phyloP scores from a whole-genome alignment of 2,797 vertebrate species.

The Periparus ater region DNA sequence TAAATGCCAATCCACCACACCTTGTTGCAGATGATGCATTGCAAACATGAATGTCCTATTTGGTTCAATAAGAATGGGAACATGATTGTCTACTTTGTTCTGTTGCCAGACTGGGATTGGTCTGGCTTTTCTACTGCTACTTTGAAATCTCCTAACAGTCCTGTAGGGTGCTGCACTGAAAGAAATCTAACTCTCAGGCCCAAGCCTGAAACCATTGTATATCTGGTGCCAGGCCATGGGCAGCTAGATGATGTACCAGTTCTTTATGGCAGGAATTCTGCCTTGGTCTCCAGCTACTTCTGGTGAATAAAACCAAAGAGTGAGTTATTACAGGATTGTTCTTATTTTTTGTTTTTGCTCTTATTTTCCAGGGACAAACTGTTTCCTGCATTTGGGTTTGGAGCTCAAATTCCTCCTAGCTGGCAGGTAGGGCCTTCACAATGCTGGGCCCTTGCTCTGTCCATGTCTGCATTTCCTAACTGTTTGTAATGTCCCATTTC shows the following conservation, averaged over 20 bases:
- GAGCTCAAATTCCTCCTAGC: slow-evolving; percentile 90
- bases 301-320: neutral
- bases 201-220: neutral
- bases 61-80: neutral
- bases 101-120: neutral
- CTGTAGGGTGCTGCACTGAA: neutral
- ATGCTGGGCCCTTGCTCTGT: neutral
- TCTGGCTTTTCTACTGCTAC: neutral
- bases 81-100: neutral
- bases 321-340: neutral
- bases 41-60: neutral
- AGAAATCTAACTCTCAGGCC: neutral
- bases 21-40: neutral
- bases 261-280: neutral
- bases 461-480: neutral
- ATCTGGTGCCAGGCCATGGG: neutral
- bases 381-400: slow-evolving; percentile 95
- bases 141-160: neutral
- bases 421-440: slow-evolving; percentile 81
- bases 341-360: neutral
- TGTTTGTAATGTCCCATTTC: neutral
- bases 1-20: too few relatives aligned
- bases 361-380: slow-evolving; percentile 85
- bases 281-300: neutral
- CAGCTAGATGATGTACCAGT: neutral